Conservation (phyloP, 2,113 vertebrate genomes). For the Dicaeum eximium region DNA sequence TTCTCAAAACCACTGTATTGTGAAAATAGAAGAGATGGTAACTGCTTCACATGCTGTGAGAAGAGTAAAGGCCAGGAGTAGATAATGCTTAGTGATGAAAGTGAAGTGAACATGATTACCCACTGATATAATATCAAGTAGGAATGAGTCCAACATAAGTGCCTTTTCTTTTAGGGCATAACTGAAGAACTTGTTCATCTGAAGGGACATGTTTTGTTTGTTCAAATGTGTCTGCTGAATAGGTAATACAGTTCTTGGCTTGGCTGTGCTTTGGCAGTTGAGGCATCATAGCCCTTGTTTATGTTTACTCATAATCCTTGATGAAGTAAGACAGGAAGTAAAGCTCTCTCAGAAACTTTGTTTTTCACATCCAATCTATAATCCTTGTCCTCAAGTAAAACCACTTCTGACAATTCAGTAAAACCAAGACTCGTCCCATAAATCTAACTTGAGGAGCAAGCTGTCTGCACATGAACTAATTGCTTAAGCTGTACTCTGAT, state of each 20-base stretch:
- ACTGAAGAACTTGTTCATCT: background rate
- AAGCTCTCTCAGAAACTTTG: background rate
- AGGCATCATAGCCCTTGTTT: background rate
- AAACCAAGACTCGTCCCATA: background rate
- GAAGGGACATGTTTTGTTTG: background rate
- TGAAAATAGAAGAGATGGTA: background rate
- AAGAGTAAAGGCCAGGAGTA: background rate
- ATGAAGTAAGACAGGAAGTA: background rate
- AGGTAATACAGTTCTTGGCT: background rate
- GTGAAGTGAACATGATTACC: background rate
- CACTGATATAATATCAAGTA: background rate
- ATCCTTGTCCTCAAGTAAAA: constrained; percentile 10
- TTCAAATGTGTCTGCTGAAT: background rate
- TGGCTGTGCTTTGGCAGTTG: background rate
- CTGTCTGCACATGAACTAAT: background rate
- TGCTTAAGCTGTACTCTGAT: background rate
- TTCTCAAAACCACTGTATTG: background rate
- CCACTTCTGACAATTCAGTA: background rate
- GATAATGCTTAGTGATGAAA: background rate
- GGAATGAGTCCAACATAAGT: background rate
- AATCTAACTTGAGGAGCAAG: background rate
- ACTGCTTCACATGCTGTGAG: background rate
- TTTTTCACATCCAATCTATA: background rate
- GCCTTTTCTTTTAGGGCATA: background rate
- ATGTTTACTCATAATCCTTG: background rate